Conservation (phyloP, 2,113 vertebrate species). For the Lepidothrix coronata region DNA sequence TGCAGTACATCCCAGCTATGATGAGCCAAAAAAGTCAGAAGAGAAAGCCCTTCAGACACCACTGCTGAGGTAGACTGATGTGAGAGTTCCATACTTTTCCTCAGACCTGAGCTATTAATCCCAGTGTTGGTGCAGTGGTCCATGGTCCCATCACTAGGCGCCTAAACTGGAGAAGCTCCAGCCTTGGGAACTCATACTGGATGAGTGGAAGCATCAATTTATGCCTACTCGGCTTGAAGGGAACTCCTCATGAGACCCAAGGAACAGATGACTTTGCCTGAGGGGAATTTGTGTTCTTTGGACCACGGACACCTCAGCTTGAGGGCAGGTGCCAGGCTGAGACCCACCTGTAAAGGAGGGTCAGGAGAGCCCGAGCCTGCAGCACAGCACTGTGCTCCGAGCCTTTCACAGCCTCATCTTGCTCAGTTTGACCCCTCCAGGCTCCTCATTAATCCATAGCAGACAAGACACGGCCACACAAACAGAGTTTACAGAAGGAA, state of each 20-base stretch:
- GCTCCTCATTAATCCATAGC: constrained; percentile 61
- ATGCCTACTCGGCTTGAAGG: background rate
- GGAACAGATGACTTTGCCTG: background rate
- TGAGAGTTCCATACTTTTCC: background rate
- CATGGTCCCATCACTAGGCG: background rate
- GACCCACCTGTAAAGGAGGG: background rate
- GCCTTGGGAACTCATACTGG: background rate
- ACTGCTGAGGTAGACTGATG: background rate
- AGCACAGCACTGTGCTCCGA: background rate
- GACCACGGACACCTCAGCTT: background rate
- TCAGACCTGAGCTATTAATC: background rate
- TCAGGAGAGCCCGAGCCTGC: background rate
- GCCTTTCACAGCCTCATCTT: background rate
- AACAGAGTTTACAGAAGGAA: constrained; percentile 51
- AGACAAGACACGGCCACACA: constrained; percentile 58
- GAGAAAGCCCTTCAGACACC: background rate
- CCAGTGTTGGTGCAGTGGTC: background rate
- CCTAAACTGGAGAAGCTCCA: background rate
- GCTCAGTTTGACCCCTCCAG: constrained; percentile 34
- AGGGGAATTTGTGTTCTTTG: background rate
- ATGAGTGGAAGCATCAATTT: background rate
- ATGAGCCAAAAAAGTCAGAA: background rate
- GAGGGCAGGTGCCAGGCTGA: background rate
- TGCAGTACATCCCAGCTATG: background rate
- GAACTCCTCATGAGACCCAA: background rate